Evolutionary conservation across 2,888 invertebrate genomes (phyloP).

Genomic region (Cryptus viduatorius): DNA sequence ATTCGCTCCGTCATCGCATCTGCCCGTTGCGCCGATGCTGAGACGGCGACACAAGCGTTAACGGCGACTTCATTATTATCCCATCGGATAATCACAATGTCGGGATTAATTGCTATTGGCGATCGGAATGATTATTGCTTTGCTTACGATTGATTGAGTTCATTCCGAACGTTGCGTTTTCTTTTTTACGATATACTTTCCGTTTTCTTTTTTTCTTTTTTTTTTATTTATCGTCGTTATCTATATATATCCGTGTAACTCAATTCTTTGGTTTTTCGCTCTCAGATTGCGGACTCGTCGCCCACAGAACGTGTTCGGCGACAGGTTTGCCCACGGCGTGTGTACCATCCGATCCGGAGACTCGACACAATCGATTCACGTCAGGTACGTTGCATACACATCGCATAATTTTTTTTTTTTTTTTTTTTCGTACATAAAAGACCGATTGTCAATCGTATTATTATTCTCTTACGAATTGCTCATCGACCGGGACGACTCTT

Average conservation of each 20-base stretch:
- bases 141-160: constrained; percentile 45
- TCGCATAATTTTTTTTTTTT: constrained; percentile 39
- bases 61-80: constrained; percentile 39
- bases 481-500: constrained; percentile 20
- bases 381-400: constrained; percentile 77
- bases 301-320: constrained; percentile 90
- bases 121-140: constrained; percentile 31
- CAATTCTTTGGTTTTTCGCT: constrained; percentile 48
- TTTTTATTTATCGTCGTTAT: constrained; percentile 37
- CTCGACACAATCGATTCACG: constrained; percentile 79
- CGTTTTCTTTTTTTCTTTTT: background rate
- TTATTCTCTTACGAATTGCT: constrained; percentile 50
- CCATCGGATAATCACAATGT: constrained; percentile 37
- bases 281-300: constrained; percentile 89
- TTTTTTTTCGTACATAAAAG: constrained; percentile 6
- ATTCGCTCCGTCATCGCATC: constrained; percentile 29
- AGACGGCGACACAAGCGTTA: background rate
- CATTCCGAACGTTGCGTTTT: constrained; percentile 14
- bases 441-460: constrained; percentile 42
- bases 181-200: constrained; percentile 2
- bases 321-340: constrained; percentile 87
- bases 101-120: constrained; percentile 39
- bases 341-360: constrained; percentile 82
- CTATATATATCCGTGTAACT: constrained; percentile 11
- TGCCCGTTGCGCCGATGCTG: background rate